phyloP scores from a whole-genome alignment of 2,888 invertebrate genomes.

The Acanthococcus lagerstroemiae region DNA sequence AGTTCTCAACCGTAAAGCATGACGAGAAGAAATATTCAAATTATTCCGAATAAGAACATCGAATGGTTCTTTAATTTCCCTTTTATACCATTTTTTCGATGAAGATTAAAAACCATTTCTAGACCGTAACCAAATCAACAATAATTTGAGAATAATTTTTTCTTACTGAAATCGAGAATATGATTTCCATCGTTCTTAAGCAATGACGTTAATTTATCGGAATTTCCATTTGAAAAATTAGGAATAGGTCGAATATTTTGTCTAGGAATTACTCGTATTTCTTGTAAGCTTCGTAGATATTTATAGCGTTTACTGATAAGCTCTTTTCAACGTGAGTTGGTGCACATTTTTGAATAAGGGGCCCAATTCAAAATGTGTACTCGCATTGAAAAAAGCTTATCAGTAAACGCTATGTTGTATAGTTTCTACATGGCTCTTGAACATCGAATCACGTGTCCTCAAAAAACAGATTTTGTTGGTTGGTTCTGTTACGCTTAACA shows the following conservation, averaged over 20 bases:
- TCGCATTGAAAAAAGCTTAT: too few relatives aligned
- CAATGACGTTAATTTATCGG: not conserved
- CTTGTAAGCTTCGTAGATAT: constrained; percentile 4
- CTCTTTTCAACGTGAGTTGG: too few relatives aligned
- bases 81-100: not conserved
- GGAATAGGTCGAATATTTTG: not conserved
- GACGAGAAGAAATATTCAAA: not conserved
- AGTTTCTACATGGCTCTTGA: too few relatives aligned
- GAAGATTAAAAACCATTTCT: constrained; percentile 4
- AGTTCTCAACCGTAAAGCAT: too few relatives aligned
- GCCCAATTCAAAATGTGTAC: too few relatives aligned
- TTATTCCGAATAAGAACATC: not conserved
- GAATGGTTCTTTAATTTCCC: not conserved
- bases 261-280: not conserved
- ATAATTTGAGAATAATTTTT: not conserved
- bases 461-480: too few relatives aligned
- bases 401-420: too few relatives aligned
- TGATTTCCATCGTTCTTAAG: not conserved
- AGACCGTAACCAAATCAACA: constrained; percentile 1
- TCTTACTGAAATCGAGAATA: not conserved
- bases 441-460: too few relatives aligned
- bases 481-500: too few relatives aligned
- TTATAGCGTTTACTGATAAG: too few relatives aligned
- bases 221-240: not conserved
- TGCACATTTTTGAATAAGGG: too few relatives aligned